Percentiles rank a stretch among this genome's conserved stretches.
These are phyloP conservation scores for Operophtera brumata DNA, from an alignment of 2,888 invertebrate species.

Conservation along the genomic window DNA sequence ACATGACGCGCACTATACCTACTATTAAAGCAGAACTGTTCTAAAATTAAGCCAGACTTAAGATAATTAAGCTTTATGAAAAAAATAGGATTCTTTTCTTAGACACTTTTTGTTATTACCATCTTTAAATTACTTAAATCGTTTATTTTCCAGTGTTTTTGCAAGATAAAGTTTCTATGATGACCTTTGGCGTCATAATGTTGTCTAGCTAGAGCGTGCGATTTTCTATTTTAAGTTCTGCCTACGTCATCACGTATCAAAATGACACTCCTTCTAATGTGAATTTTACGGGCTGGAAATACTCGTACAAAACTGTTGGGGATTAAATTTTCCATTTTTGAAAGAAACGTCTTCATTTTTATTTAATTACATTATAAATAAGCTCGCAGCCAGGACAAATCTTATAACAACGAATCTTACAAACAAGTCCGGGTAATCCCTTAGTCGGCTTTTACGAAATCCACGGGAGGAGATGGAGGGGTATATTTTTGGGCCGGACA, in stretches of 20 bases:
- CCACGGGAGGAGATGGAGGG: too few relatives aligned
- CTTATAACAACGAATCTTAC: too few relatives aligned
- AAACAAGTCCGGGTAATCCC: too few relatives aligned
- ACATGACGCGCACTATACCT: too few relatives aligned
- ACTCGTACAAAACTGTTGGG: too few relatives aligned
- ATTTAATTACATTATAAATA: too few relatives aligned
- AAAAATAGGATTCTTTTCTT: background rate
- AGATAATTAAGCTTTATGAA: constrained; percentile 1
- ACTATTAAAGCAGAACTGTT: constrained; percentile 3
- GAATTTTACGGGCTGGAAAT: background rate
- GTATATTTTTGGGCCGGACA: too few relatives aligned
- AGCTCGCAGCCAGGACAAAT: too few relatives aligned
- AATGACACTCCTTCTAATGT: background rate
- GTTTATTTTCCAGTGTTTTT: background rate
- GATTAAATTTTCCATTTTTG: too few relatives aligned
- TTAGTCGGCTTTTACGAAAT: too few relatives aligned
- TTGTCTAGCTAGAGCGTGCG: background rate
- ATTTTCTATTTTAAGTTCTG: constrained; percentile 12
- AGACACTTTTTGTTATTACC: too few relatives aligned
- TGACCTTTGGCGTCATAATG: constrained; percentile 13
- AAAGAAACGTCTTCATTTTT: too few relatives aligned
- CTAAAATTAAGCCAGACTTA: constrained; percentile 5
- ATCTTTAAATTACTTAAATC: background rate
- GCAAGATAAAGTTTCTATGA: background rate
- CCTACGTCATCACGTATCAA: background rate